These are phyloP conservation scores for Temnothorax curvispinosus DNA, from an alignment of 1,140 invertebrate species.

Conservation along the genomic window DNA sequence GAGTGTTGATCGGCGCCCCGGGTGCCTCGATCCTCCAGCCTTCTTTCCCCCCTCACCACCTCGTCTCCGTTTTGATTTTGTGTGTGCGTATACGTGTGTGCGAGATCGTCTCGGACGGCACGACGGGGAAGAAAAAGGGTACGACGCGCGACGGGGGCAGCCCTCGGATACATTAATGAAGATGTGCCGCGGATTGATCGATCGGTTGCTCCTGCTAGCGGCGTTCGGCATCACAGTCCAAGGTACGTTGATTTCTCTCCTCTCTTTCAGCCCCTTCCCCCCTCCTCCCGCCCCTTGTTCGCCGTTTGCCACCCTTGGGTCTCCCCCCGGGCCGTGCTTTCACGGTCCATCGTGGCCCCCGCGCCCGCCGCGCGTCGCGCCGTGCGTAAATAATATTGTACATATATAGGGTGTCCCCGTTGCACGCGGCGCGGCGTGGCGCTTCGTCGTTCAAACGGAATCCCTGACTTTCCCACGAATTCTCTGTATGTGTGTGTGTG, in stretches of 20 bases:
- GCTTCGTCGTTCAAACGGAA: constrained; percentile 4
- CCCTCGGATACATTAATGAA: constrained; percentile 59
- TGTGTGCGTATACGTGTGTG: constrained; percentile 17
- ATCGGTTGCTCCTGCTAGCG: constrained; percentile 55
- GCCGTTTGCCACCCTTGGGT: no score
- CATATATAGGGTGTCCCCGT: constrained; percentile 34
- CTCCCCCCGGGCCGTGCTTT: not conserved
- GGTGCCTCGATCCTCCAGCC: not conserved
- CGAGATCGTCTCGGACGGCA: not conserved
- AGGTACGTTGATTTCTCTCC: constrained; percentile 44
- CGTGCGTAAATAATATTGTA: constrained; percentile 44
- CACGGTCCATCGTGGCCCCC: constrained; percentile 31
- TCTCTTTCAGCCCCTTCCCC: not conserved
- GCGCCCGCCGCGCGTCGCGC: not conserved
- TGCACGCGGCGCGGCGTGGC: not conserved
- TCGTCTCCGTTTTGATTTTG: not conserved
- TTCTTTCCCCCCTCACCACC: no score
- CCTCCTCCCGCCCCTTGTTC: not conserved
- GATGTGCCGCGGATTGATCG: constrained; percentile 57
- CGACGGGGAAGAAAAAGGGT: constrained; percentile 14
- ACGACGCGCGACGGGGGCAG: constrained; percentile 37
- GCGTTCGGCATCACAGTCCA: constrained; percentile 54
- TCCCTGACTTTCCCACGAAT: constrained; percentile 31
- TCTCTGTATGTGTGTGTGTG: not conserved
- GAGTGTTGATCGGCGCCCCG: constrained; percentile 43